Base-by-base conservation (phyloP, 92 coral and sea anemone species). In the Phenganax marumi region DNA sequence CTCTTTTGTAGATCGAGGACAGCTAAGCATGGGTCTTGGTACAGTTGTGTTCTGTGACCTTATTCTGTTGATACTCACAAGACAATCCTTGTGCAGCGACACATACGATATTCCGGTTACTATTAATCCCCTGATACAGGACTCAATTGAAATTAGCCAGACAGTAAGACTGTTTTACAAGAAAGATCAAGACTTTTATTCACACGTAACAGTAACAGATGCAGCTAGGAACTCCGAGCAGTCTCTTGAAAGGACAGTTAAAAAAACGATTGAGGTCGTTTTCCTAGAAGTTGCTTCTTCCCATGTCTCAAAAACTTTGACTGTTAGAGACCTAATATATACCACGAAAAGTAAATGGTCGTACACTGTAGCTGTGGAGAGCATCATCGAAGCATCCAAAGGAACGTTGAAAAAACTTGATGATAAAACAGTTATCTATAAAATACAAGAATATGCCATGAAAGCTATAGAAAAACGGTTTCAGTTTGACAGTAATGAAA, bases 361-460 rank as follows among this genome's bases (percentile, higher is more conserved):
- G 10, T 72, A 72, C 51, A 72, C 14, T 1, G 14, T 72, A 19
- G 51, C 26, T 6, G 77, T 72, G 50, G 49, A 77, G 21, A 77
- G 82, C 22, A 77, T 77, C 8, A n/a, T 55, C 8, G 62, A 77
- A 13, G 82, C 82, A 55, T 77, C 82, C 6, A 22, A 77, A 23
- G 82, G 82, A 48, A 19, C 11, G 12, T 13, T 77, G n/a, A 12
- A 3, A 19, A 39, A 56, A 50, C 25, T 77, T 39, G 10, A 47
- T 14, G 82, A 54, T 25, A 12, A 24, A 58, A 17, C 25, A 47
- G 18, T 77, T 8, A 56, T 77, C 21, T 77, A 24, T 24, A 56
- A 58, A 60, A 77, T 77, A 53, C 82, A 77, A 58, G 70, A 77
- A 56, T 55, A 46, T 58, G 82, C 82, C 12, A 77, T 77, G 54